Percentiles rank a stretch among this genome's conserved stretches.
These are phyloP conservation scores for Trachelus iudaicus DNA, from an alignment of 2,888 invertebrate genomes.

Conservation along the genomic window DNA sequence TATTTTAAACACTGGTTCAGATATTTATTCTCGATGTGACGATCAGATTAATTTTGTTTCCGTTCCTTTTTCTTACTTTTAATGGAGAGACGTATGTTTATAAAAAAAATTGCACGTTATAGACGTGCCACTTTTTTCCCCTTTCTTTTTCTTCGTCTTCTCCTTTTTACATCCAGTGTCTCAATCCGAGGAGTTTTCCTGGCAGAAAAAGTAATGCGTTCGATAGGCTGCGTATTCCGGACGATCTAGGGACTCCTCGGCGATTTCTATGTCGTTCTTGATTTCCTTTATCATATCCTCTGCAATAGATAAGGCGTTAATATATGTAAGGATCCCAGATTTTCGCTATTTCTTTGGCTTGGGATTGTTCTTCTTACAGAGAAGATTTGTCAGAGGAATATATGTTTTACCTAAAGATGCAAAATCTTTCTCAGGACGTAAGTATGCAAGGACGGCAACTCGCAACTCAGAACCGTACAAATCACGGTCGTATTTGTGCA, in stretches of 20 bases:
- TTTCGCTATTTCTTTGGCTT: background rate
- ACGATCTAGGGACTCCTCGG: slow-evolving; percentile 72
- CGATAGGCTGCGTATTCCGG: slow-evolving; percentile 51
- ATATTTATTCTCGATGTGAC: background rate
- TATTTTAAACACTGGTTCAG: background rate
- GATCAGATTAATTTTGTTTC: background rate
- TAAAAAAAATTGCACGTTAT: background rate
- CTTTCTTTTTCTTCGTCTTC: background rate
- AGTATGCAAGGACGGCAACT: slow-evolving; percentile 83
- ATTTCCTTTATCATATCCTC: slow-evolving; percentile 84
- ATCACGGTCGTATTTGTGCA: slow-evolving; percentile 84
- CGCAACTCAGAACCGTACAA: slow-evolving; percentile 87
- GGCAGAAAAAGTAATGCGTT: background rate
- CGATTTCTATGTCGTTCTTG: slow-evolving; percentile 79
- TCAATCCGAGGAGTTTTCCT: background rate
- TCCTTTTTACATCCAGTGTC: background rate
- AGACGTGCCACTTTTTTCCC: background rate
- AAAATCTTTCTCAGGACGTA: slow-evolving; percentile 88
- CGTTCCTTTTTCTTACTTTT: background rate
- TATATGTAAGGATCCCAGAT: slow-evolving; percentile 1
- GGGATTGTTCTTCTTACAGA: slow-evolving; percentile 43
- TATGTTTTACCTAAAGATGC: slow-evolving; percentile 70
- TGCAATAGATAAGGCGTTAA: slow-evolving; percentile 41
- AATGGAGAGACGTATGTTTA: background rate
- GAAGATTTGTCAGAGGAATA: slow-evolving; percentile 9